phyloP scores from a whole-genome alignment of 2,797 vertebrate species.

The Novumbra hubbsi region DNA sequence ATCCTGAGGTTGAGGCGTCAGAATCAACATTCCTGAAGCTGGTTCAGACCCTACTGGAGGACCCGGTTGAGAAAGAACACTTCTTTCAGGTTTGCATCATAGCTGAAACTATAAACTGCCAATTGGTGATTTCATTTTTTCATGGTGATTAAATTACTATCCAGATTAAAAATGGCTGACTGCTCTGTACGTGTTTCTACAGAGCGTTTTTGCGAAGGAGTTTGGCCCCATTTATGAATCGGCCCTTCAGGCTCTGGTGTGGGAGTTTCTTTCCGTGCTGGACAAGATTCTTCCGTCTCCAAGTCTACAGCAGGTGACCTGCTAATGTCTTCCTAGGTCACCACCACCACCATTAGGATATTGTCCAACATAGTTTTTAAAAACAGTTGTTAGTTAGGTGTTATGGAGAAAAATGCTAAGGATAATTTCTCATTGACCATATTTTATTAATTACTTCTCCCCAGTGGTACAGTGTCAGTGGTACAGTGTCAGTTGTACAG shows the following conservation, averaged over 20 bases:
- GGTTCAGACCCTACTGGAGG: background rate
- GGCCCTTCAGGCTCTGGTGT: background rate
- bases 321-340: background rate
- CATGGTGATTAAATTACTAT: background rate
- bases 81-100: background rate
- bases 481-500: no score
- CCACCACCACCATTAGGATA: slow-evolving; percentile 33
- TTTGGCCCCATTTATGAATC: background rate
- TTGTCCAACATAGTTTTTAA: no score
- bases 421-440: no score
- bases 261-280: slow-evolving; percentile 1
- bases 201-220: background rate
- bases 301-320: background rate
- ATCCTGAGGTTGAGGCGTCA: background rate
- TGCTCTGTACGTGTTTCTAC: background rate
- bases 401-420: no score
- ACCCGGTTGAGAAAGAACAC: background rate
- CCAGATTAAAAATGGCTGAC: background rate
- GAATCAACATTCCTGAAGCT: background rate
- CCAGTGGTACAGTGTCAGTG: no score
- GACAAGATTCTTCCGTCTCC: background rate
- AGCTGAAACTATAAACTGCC: background rate
- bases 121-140: background rate
- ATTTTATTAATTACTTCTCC: no score
- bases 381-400: no score